Conservation (phyloP, 2,888 invertebrate species). For the Leucophenga montana region DNA sequence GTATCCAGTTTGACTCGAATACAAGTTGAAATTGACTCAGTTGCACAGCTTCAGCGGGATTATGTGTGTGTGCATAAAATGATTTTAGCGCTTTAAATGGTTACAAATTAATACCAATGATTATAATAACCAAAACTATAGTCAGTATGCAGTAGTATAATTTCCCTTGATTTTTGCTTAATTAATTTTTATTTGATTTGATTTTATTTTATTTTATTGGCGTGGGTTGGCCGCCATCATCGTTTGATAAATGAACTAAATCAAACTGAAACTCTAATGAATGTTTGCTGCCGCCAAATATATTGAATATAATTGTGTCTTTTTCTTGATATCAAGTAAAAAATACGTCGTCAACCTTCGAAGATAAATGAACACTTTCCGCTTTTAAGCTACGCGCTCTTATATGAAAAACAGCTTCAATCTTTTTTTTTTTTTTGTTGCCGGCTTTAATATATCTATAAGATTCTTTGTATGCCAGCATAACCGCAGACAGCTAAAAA, state of each 20-base stretch:
- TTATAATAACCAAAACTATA: not conserved
- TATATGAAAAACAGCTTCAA: not conserved
- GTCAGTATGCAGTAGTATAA: conserved; percentile 41
- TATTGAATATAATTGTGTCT: conserved; percentile 1
- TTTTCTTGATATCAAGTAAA: not conserved
- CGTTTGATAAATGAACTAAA: conserved; percentile 17
- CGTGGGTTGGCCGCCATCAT: not conserved
- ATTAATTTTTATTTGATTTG: conserved; percentile 49
- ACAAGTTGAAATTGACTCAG: not conserved
- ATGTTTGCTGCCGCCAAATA: conserved; percentile 11
- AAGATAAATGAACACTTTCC: conserved; percentile 27
- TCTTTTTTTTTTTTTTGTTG: not conserved
- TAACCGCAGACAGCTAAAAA: not conserved
- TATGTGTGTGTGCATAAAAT: conserved; percentile 19
- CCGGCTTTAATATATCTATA: not conserved
- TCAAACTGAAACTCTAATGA: not conserved
- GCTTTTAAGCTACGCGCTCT: conserved; percentile 7
- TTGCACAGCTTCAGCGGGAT: not conserved
- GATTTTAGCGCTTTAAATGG: conserved; percentile 55
- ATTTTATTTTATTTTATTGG: not conserved
- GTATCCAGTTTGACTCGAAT: conserved; percentile 1
- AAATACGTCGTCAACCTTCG: not conserved
- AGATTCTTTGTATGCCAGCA: not conserved
- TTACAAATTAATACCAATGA: conserved; percentile 62
- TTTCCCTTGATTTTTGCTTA: conserved; percentile 67